A percentile compares a stretch with the other conserved stretches of the same genome.
Conservation (phyloP, 2,113 vertebrate genomes). For the Chaetodon auriga region DNA sequence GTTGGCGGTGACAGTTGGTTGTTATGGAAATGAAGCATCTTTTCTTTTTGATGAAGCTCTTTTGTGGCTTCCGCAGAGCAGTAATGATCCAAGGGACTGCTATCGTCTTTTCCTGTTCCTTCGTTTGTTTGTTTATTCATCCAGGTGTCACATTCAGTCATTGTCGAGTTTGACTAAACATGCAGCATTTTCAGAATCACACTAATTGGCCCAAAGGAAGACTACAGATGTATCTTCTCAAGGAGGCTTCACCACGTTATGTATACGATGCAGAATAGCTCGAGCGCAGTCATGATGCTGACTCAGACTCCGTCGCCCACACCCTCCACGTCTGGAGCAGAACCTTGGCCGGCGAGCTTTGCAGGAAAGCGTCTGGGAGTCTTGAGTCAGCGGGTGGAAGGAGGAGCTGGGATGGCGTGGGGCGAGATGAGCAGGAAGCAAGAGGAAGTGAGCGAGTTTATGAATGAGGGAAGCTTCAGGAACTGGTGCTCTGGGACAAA, state of each 20-base stretch:
- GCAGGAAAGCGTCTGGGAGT: constrained; percentile 22
- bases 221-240: background rate
- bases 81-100: background rate
- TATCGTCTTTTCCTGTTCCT: background rate
- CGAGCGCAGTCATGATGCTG: background rate
- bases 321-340: background rate
- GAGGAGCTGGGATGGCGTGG: background rate
- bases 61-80: constrained; percentile 1
- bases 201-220: background rate
- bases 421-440: background rate
- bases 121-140: background rate
- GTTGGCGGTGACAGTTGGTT: constrained; percentile 26
- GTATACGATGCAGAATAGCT: background rate
- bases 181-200: background rate
- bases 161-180: no score
- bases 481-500: background rate
- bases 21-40: constrained; percentile 36
- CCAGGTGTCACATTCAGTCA: no score
- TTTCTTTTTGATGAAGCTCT: background rate
- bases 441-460: background rate
- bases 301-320: constrained; percentile 43
- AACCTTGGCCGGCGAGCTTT: background rate
- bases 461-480: constrained; percentile 36
- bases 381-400: constrained; percentile 48
- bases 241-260: background rate